Evolutionary conservation across 2,113 vertebrate species (phyloP), one percentile per base, ranked within the genome.

Genomic region (Hyperopisus bebe): DNA sequence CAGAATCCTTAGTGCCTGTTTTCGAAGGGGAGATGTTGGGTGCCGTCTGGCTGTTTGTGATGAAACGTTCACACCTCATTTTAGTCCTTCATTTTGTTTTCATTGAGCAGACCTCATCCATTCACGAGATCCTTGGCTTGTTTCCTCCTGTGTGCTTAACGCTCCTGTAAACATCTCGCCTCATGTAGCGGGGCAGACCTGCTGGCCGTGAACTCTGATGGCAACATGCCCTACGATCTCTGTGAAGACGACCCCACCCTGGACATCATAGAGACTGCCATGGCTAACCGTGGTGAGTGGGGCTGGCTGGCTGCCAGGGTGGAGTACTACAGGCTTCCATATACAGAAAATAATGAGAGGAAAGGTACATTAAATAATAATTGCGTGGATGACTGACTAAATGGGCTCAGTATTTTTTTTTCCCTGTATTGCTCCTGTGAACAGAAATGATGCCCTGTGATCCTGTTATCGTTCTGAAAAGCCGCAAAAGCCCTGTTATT

Each of bases 201-300:
- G 90, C 91, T 99, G 88, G 98, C 97, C 0, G 98, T 99, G 55
- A 99, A 99, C 93, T 98, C 98, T 0, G 98, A 99, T 70, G 98
- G 98, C 89, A 99, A 99, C 94, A 99, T 99, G 98, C 98, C 98
- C 0, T 99, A 99, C 13, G 98, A 99, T 93, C 97, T 99, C 92
- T 99, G 98, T 87, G 98, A 99, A 91, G 98, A 99, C 51, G 98
- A 99, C 91, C 97, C 97, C 17, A 99, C 98, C 9, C 96, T 99
- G 93, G 98, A 99, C 94, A 97, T 99, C 93, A 99, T 99, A 27
- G 98, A 99, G 95, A 98, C 96, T 0, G 98, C 98, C 89, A 99
- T 99, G 98, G 97, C 98, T 13, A 99, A 98, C 93, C 97, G 97
- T 95, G 98, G 98, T 99, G 94, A 95, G 94, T 13, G 27, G 7